Evolutionary conservation across 2,888 invertebrate species (phyloP).

Genomic region (Lycia hirtaria): DNA sequence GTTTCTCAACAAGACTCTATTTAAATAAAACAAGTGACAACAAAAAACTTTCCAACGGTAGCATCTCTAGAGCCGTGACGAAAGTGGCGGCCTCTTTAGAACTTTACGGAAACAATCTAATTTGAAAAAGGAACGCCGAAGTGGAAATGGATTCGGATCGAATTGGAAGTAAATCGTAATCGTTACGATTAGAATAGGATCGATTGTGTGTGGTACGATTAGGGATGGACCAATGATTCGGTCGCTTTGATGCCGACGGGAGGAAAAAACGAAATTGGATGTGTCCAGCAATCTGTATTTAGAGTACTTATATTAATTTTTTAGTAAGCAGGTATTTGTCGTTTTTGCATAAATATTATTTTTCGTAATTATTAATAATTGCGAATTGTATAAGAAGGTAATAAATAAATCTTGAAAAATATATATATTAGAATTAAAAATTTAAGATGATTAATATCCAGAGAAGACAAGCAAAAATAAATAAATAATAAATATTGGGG

Average conservation of each 20-base stretch:
- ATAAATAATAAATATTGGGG: too few species aligned
- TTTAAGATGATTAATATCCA: too few species aligned
- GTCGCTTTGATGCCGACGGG: slow-evolving; percentile 10
- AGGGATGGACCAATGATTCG: slow-evolving; percentile 41
- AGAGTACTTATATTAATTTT: not conserved
- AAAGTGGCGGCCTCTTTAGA: slow-evolving; percentile 65
- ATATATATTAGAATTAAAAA: too few species aligned
- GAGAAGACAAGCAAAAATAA: too few species aligned
- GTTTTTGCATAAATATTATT: not conserved
- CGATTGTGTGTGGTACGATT: slow-evolving; percentile 47
- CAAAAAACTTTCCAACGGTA: slow-evolving; percentile 50
- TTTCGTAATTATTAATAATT: too few species aligned
- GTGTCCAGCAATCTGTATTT: not conserved
- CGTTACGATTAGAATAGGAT: slow-evolving; percentile 41
- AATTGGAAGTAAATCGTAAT: slow-evolving; percentile 57
- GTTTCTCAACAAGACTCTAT: slow-evolving; percentile 43
- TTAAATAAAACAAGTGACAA: slow-evolving; percentile 47
- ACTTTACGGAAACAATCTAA: slow-evolving; percentile 64
- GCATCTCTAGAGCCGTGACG: slow-evolving; percentile 65
- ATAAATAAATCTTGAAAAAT: too few species aligned
- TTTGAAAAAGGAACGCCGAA: slow-evolving; percentile 19
- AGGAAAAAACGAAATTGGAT: slow-evolving; percentile 16
- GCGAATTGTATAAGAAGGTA: too few species aligned
- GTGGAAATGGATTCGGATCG: slow-evolving; percentile 69
- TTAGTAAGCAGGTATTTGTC: not conserved